phyloP scores from a whole-genome alignment of 2,113 vertebrate species.

The Peucedramus taeniatus region DNA sequence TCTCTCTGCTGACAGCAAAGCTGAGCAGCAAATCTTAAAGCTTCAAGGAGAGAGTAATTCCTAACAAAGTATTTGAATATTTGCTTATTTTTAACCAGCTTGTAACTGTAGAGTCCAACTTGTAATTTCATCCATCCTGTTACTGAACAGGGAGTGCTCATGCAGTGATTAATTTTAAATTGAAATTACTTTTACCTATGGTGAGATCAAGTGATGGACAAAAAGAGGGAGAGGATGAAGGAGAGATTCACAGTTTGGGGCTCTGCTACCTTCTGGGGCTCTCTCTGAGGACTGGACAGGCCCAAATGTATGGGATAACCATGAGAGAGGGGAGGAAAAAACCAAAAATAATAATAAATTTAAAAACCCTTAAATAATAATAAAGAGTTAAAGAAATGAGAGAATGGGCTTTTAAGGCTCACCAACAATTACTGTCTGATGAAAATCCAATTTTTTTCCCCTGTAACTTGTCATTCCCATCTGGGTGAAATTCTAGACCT shows the following conservation, averaged over 20 bases:
- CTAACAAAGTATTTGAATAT: constrained; percentile 29
- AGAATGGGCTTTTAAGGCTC: constrained; percentile 9
- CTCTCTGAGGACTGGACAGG: neutral
- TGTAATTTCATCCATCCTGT: neutral
- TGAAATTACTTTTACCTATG: constrained; percentile 33
- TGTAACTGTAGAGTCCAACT: constrained; percentile 2
- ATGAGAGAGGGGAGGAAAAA: neutral
- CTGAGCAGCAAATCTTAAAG: constrained; percentile 58
- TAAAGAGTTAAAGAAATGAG: constrained; percentile 3
- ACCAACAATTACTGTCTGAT: neutral
- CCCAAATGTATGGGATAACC: neutral
- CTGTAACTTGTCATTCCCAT: neutral
- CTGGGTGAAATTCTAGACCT: neutral
- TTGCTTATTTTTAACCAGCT: constrained; percentile 30
- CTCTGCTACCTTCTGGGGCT: neutral
- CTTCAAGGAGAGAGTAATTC: constrained; percentile 63
- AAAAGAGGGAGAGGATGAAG: neutral
- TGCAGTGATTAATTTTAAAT: constrained; percentile 12
- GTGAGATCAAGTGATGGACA: constrained; percentile 26
- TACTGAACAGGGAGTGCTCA: neutral
- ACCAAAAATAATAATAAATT: constrained; percentile 21
- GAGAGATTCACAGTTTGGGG: neutral
- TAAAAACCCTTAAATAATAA: constrained; percentile 43
- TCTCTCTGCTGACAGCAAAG: constrained; percentile 68
- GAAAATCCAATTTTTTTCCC: neutral